Evolutionary conservation across 2,888 invertebrate species (phyloP), one percentile per base, ranked within the genome.

Genomic region (Agonopterix heracliana): DNA sequence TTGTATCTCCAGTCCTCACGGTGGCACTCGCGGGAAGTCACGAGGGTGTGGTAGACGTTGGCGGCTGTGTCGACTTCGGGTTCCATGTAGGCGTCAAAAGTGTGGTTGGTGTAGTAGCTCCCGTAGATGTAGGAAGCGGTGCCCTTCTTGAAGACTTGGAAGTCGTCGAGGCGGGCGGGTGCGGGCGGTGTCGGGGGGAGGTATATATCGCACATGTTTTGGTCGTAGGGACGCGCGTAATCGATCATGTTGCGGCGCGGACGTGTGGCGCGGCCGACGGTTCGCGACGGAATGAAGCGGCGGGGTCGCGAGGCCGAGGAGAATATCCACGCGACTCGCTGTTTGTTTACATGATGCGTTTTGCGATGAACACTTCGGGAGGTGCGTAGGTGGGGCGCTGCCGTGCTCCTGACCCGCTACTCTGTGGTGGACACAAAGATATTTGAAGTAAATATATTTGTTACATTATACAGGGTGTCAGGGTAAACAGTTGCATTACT

Each of bases 1-100:
- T 91, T 91, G 61, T 77, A 78, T 52, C 81, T 81, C 91, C 91
- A 91, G 42, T 88, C 89, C 34, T 85, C 85, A 35, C 77, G 68
- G 52, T 70, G 72, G 63, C 78, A 78, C 55, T 81, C 81, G 45
- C 81, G 68, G 56, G 74, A 69, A 65, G 63, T 76, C 61, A 83
- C 75, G 53, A 88, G 74, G 61, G 71, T 82, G 71, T 84, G 84
- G 73, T 88, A 88, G 9, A 84, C 81, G 53, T 67, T 78, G 53
- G 70, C 66, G 44, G 81, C 71, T 50, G 70, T 65, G 53, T 84
- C 83, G 45, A 79, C 69, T 46, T 86, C 88, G 1, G 81, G 76
- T 48, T 86, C 86, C 34, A 68, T 63, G 67, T 79, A 87, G 34
- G 67, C 60, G 48, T 86, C 83, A 71, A 81, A 86, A 26, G 77